Evolutionary conservation across 2,113 vertebrate species (phyloP).

Genomic region (Aphyosemion australe): DNA sequence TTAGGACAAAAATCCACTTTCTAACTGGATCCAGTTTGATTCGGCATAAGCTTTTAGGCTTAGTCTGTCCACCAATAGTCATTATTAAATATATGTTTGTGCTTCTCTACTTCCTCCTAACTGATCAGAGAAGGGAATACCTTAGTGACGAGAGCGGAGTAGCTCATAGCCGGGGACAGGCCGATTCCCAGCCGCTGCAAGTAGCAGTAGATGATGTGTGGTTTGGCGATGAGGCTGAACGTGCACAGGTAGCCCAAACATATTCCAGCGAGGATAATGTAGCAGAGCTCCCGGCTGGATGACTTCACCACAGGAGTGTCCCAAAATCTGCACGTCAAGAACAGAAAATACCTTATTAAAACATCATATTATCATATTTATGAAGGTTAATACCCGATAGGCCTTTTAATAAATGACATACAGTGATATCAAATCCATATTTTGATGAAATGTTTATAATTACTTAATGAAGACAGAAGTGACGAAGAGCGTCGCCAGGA

Average conservation of each 20-base stretch:
- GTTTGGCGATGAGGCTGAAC: conserved; percentile 96
- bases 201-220: conserved; percentile 93
- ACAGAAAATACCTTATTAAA: too few species aligned
- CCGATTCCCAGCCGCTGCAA: conserved; percentile 95
- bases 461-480: conserved; percentile 90
- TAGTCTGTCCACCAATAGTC: neutral
- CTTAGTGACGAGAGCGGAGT: conserved; percentile 97
- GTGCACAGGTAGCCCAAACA: conserved; percentile 96
- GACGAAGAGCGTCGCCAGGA: conserved; percentile 93
- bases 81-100: too few species aligned
- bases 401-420: neutral
- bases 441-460: conserved; percentile 2
- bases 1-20: too few species aligned
- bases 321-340: conserved; percentile 80
- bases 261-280: conserved; percentile 96
- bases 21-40: too few species aligned
- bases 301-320: conserved; percentile 98
- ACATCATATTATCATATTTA: neutral
- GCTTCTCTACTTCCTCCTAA: neutral
- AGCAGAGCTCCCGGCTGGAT: conserved; percentile 96
- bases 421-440: neutral
- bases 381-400: neutral
- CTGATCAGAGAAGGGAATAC: conserved; percentile 30
- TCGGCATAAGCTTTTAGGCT: too few species aligned
- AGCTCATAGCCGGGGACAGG: conserved; percentile 98